phyloP scores from a whole-genome alignment of 53 echinoderm and acorn worm genomes.

The Pentamera pediparva region DNA sequence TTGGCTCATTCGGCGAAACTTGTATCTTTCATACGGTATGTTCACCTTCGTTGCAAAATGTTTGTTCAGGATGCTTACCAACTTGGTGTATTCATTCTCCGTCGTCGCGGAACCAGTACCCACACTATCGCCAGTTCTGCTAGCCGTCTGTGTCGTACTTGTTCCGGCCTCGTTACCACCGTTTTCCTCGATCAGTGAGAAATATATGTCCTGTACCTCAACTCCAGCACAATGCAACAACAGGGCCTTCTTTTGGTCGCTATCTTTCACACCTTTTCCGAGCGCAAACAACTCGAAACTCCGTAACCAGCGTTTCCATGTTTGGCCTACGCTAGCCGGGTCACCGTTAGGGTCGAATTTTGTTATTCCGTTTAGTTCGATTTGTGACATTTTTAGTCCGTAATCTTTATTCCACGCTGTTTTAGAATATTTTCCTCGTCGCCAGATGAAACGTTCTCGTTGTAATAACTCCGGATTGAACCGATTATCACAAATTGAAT shows the following conservation, averaged over 20 bases:
- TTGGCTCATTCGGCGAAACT: slow-evolving; percentile 32
- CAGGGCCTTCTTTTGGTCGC: slow-evolving; percentile 23
- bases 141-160: no score
- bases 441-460: neutral
- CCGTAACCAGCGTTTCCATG: slow-evolving; percentile 41
- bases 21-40: slow-evolving; percentile 34
- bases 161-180: neutral
- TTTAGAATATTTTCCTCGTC: neutral
- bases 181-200: neutral
- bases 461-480: no score
- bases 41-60: slow-evolving; percentile 43
- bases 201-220: slow-evolving; percentile 42
- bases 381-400: neutral
- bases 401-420: neutral
- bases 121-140: no score
- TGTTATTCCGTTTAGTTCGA: neutral
- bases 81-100: no score
- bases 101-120: no score
- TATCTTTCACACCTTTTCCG: slow-evolving; percentile 26
- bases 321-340: neutral
- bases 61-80: slow-evolving; percentile 15
- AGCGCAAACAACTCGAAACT: slow-evolving; percentile 31
- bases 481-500: no score
- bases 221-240: slow-evolving; percentile 50
- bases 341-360: neutral